Evolutionary conservation across 2,888 invertebrate genomes (phyloP), one percentile per base, ranked within the genome.

Genomic region (Sarcophaga variegata): DNA sequence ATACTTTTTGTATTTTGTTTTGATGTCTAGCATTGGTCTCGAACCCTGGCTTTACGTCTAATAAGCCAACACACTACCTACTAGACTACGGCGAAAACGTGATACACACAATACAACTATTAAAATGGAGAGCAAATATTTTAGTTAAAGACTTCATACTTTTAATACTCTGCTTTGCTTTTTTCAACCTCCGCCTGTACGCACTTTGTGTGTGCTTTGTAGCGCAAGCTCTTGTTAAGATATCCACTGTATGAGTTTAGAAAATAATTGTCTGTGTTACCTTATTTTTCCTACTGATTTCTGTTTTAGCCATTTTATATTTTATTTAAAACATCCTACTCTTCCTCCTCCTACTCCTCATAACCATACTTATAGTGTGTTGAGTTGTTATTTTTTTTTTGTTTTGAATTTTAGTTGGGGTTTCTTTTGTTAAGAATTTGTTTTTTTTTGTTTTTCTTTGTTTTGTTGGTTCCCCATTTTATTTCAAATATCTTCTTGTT

Each of bases 351-450:
- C 54, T 14, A 0, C 8, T 54, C 5, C 54, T 54, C 37, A 10
- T 37, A 10, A 2, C 2, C 37, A 37, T 10, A 37, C 10, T 10
- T 37, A 37, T 37, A 37, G 37, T 10, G 10, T 10, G 1, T 37
- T 37, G 37, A 37, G 37, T 10, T 37, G 37, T 37, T 37, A 10
- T 74, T 47, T 67, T 17, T 62, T 63, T 72, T 3, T 63, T 25
- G 70, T 17, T 20, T 54, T n/a, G 64, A 81, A 78, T 49, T 81
- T 78, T 71, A 72, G 69, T 78, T 84, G 78, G 64, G 69, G 64
- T 74, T 81, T 76, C 77, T 84, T 81, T 87, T 84, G 64, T 67
- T 64, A 81, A 75, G 70, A 71, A 78, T 71, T 60, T 59, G 70
- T 64, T 20, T 25, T 71, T 12, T 69, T 49, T 69, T 20, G 8